Evolutionary conservation across 1,140 invertebrate genomes (phyloP), one percentile per base, ranked within the genome.

Genomic region (Heterodera schachtii): DNA sequence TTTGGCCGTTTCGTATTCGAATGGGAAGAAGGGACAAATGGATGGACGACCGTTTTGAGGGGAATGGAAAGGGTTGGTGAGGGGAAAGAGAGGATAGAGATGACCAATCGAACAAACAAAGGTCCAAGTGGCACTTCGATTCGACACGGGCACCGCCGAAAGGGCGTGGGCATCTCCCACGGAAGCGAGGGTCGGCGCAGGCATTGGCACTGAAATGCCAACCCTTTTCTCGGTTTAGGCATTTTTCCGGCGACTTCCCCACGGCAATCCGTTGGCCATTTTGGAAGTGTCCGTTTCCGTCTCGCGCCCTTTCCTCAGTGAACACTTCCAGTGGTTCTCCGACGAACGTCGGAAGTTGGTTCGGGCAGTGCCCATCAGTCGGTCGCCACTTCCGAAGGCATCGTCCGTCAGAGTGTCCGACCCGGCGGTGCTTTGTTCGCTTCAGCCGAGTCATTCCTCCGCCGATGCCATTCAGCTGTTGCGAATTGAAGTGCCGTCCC

Each of bases 261-360:
- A 86, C 52, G 71, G 77, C 77, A n/a, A 64, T 57, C 46, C 83
- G 73, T 75, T 78, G 79, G 19, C 60, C 19, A 86, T 86, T 46
- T 67, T 86, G 16, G 84, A 86, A 70, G n/a, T 86, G 49, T 60
- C 67, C n/a, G 69, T 85, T n/a, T 60, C 86, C 3, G 78, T 52
- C 43, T 66, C 82, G 43, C 75, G 78, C n/a, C 67, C 73, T 21
- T 57, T 75, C 41, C 21, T 85, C 4, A 75, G 44, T 5, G 66
- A 79, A 46, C 70, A 70, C 44, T 84, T 78, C 70, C 75, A 80
- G 21, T 87, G 74, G 76, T 87, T 86, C 60, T 52, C 74, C 2
- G 85, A 86, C 44, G 86, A 87, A 60, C 70, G 75, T 13, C 60
- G 43, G 21, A 85, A 84, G 41, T 83, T 88, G 41, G 43, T 76